A percentile compares a stretch with the other conserved stretches of the same genome.
phyloP scores from a whole-genome alignment of 2,797 vertebrate genomes.

The Gallinago nigripennis region DNA sequence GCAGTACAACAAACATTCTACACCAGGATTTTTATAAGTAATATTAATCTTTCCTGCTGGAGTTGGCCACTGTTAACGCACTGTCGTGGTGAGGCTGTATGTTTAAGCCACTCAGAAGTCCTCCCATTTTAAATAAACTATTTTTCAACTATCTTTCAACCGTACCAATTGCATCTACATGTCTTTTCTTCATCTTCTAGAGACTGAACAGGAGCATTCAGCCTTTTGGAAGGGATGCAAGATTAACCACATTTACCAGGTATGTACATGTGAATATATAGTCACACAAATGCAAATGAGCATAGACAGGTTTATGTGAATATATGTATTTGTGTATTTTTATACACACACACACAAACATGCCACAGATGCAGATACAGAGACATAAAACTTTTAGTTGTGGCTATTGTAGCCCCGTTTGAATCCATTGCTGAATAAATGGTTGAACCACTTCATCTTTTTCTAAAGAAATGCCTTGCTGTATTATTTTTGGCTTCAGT shows the following conservation, averaged over 20 bases:
- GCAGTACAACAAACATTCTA: constrained; percentile 61
- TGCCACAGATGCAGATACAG: background rate
- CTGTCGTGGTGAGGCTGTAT: background rate
- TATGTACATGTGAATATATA: background rate
- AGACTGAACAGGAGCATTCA: background rate
- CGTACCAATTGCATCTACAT: background rate
- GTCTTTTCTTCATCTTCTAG: background rate
- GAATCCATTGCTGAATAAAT: background rate
- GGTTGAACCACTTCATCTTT: background rate
- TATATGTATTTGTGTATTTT: background rate
- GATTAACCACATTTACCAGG: background rate
- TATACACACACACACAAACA: background rate
- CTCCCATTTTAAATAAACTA: constrained; percentile 6
- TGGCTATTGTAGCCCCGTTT: background rate
- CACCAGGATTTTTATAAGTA: constrained; percentile 35
- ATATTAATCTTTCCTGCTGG: constrained; percentile 49
- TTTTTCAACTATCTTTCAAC: background rate
- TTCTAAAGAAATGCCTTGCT: background rate
- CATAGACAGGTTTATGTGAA: background rate
- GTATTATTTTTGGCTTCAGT: background rate
- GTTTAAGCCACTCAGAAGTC: background rate
- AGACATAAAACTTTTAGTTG: background rate
- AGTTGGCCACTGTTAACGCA: background rate
- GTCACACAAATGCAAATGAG: background rate
- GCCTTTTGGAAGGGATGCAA: background rate